Conservation (phyloP, 2,113 vertebrate species). For the Oryzias celebensis region DNA sequence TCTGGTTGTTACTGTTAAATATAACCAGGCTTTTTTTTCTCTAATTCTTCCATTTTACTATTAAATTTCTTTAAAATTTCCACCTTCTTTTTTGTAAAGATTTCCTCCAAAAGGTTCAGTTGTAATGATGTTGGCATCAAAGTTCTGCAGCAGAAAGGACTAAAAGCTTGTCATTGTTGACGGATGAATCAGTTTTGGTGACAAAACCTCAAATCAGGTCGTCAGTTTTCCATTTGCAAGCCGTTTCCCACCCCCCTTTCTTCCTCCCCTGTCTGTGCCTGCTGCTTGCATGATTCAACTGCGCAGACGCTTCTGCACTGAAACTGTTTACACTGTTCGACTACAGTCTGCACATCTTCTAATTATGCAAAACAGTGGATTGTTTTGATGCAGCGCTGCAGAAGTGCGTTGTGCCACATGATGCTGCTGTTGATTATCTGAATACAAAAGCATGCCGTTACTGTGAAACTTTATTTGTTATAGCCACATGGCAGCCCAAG, state of each 20-base stretch:
- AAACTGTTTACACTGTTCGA: conserved; percentile 45
- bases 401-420: background rate
- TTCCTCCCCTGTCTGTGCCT: background rate
- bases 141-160: background rate
- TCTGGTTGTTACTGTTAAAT: too few relatives aligned
- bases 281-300: conserved; percentile 47
- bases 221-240: conserved; percentile 43
- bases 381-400: background rate
- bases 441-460: background rate
- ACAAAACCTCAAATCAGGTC: background rate
- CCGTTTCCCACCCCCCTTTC: conserved; percentile 14
- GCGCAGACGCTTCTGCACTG: conserved; percentile 20
- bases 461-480: background rate
- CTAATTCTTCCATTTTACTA: too few relatives aligned
- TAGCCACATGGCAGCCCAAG: too few relatives aligned
- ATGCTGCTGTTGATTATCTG: background rate
- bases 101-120: too few relatives aligned
- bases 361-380: conserved; percentile 31
- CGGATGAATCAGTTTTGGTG: background rate
- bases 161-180: background rate
- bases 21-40: too few relatives aligned
- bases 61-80: too few relatives aligned
- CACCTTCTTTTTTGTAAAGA: too few relatives aligned
- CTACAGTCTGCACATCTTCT: background rate
- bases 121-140: too few relatives aligned